These are phyloP conservation scores for Pecten maximus DNA, from an alignment of 2,888 invertebrate genomes.

Conservation along the genomic window DNA sequence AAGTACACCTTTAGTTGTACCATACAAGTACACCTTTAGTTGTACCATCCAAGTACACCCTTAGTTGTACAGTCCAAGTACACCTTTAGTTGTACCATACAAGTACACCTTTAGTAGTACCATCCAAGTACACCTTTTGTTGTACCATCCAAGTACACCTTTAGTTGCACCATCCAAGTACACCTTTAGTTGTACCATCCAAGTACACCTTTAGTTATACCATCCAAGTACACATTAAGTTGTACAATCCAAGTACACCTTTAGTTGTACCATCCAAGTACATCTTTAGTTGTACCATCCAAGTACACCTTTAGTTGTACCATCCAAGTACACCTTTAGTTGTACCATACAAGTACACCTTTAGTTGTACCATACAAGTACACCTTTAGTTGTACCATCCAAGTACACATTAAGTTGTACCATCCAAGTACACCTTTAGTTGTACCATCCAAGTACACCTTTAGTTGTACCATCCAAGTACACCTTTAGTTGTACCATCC, in stretches of 20 bases:
- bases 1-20: not conserved
- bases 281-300: not conserved
- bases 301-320: too few relatives aligned
- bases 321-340: not conserved
- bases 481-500: too few relatives aligned
- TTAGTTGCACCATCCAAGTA: not conserved
- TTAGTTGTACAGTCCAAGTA: not conserved
- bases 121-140: not conserved
- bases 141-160: not conserved
- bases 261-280: not conserved
- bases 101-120: not conserved
- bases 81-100: not conserved
- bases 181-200: not conserved
- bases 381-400: not conserved
- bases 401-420: not conserved
- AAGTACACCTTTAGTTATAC: not conserved
- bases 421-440: too few relatives aligned
- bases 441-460: not conserved
- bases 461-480: not conserved
- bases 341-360: not conserved
- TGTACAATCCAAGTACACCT: not conserved
- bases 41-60: not conserved
- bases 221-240: too few relatives aligned
- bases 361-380: not conserved
- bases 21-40: not conserved